Percentiles rank a stretch among this genome's conserved stretches.
Evolutionary conservation across 2,113 vertebrate species (phyloP).

Genomic region (Promerops cafer): DNA sequence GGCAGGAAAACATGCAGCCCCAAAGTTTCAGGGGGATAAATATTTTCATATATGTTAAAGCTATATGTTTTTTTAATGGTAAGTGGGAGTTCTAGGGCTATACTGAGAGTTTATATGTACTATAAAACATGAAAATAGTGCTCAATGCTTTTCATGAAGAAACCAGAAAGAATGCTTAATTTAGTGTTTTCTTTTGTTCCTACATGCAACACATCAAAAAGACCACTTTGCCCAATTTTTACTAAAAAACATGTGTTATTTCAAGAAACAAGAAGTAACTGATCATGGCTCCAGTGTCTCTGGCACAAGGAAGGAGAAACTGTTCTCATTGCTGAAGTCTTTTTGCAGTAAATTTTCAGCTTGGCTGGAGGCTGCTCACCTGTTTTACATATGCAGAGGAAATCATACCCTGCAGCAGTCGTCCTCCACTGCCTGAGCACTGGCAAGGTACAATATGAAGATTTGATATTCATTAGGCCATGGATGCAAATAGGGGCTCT

Average conservation of each 20-base stretch:
- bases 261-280: not conserved
- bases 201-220: not conserved
- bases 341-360: not conserved
- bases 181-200: not conserved
- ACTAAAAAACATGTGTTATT: not conserved
- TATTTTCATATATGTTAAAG: not conserved
- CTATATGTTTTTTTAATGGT: not conserved
- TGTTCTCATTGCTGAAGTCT: not conserved
- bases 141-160: not conserved
- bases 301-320: not conserved
- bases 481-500: not conserved
- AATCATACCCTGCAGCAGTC: conserved; percentile 7
- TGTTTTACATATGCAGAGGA: conserved; percentile 7
- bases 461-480: not conserved
- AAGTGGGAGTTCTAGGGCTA: not conserved
- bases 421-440: not conserved
- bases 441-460: not conserved
- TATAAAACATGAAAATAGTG: not conserved
- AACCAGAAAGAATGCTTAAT: not conserved
- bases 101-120: not conserved
- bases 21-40: not conserved
- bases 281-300: not conserved
- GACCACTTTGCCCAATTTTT: not conserved
- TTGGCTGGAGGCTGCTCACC: not conserved
- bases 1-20: fast-evolving